These are phyloP conservation scores for Empis stercorea DNA, from an alignment of 2,888 invertebrate species.

Conservation along the genomic window DNA sequence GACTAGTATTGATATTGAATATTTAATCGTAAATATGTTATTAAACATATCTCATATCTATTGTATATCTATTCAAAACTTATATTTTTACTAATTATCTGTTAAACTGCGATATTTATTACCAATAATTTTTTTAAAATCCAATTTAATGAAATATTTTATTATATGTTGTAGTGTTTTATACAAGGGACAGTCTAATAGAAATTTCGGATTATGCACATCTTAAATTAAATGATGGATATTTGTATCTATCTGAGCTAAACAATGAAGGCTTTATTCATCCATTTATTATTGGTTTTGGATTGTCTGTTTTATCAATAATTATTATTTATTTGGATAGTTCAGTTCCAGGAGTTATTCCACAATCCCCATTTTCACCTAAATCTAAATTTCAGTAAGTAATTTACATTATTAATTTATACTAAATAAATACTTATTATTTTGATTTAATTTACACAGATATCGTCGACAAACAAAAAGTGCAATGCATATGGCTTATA, in stretches of 20 bases:
- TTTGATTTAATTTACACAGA: constrained; percentile 14
- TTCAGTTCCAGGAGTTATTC: constrained; percentile 43
- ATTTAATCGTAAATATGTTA: too few species aligned
- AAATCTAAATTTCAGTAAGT: constrained; percentile 36
- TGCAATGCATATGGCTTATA: constrained; percentile 37
- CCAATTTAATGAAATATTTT: too few species aligned
- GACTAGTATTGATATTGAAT: too few species aligned
- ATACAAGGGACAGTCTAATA: constrained; percentile 17
- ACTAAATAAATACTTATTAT: not conserved
- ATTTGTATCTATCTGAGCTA: constrained; percentile 14
- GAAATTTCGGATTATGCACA: constrained; percentile 19
- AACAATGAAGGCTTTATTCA: constrained; percentile 10
- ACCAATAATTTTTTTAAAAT: too few species aligned
- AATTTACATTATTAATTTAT: not conserved
- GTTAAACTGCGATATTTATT: too few species aligned
- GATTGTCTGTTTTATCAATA: constrained; percentile 43
- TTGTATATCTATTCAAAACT: too few species aligned
- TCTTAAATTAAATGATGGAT: constrained; percentile 17
- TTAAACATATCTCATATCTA: too few species aligned
- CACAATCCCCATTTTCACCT: constrained; percentile 45
- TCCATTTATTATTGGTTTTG: constrained; percentile 36
- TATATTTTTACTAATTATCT: too few species aligned
- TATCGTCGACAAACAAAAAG: constrained; percentile 25
- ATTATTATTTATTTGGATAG: constrained; percentile 49
- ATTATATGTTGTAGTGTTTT: constrained; percentile 22